Conservation (phyloP, 2,888 invertebrate species). For the Aproaerema taeniolella region DNA sequence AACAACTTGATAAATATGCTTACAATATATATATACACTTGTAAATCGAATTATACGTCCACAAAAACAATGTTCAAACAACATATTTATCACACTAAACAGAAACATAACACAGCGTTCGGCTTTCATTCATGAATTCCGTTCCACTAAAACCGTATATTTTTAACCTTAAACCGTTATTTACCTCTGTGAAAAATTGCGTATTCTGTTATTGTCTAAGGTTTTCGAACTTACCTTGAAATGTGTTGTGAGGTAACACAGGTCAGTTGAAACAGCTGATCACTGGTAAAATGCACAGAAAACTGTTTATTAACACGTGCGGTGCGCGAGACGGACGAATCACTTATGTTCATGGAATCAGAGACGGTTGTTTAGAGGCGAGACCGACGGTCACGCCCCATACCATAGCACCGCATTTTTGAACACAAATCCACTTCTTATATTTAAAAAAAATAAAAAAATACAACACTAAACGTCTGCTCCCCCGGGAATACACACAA, state of each 20-base stretch:
- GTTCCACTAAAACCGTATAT: neutral
- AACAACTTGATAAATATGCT: too few species aligned
- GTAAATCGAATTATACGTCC: too few species aligned
- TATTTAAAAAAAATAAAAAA: slow-evolving; percentile 9
- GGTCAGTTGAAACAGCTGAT: slow-evolving; percentile 17
- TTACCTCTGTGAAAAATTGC: neutral
- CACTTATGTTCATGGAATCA: too few species aligned
- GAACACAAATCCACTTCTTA: slow-evolving; percentile 15
- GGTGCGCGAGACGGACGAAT: slow-evolving; percentile 22
- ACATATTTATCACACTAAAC: slow-evolving; percentile 2
- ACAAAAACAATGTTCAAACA: slow-evolving; percentile 1
- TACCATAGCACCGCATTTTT: slow-evolving; percentile 57
- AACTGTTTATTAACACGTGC: slow-evolving; percentile 18
- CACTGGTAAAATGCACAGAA: slow-evolving; percentile 17
- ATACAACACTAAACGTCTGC: slow-evolving; percentile 35
- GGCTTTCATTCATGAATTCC: slow-evolving; percentile 6
- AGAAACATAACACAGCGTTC: neutral
- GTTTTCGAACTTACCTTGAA: slow-evolving; percentile 9
- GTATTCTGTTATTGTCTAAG: neutral
- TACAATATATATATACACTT: too few species aligned
- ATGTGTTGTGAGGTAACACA: neutral
- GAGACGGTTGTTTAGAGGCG: slow-evolving; percentile 32
- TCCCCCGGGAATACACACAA: slow-evolving; percentile 33
- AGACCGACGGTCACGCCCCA: slow-evolving; percentile 58
- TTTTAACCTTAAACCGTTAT: slow-evolving; percentile 12